A percentile compares a stretch with the other conserved stretches of the same genome.
Conservation (phyloP, 2,888 invertebrate species). For the Hypselothyrea guttata region DNA sequence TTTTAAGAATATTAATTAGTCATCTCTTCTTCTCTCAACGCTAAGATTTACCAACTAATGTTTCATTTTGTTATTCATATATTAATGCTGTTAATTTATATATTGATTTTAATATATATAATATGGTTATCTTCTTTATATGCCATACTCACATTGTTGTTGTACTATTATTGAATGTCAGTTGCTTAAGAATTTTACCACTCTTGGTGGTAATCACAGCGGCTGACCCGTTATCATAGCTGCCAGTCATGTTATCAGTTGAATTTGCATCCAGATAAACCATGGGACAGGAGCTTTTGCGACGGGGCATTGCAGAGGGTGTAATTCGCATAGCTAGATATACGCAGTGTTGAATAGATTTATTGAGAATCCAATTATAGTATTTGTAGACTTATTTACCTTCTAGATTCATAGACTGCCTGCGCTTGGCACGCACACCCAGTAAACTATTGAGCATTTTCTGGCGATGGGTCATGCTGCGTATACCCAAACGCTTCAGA, state of each 20-base stretch:
- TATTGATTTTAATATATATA: too few relatives aligned
- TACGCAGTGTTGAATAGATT: constrained; percentile 9
- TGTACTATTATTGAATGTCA: constrained; percentile 65
- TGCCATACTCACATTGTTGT: constrained; percentile 65
- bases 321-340: constrained; percentile 45
- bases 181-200: constrained; percentile 58
- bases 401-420: constrained; percentile 83
- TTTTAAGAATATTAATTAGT: too few relatives aligned
- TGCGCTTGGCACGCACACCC: constrained; percentile 85
- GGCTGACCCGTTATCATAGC: constrained; percentile 37
- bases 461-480: constrained; percentile 86
- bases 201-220: constrained; percentile 55
- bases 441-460: constrained; percentile 86
- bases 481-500: constrained; percentile 85
- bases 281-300: constrained; percentile 73
- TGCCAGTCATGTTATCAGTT: constrained; percentile 33
- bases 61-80: too few relatives aligned
- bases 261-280: constrained; percentile 51
- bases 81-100: too few relatives aligned
- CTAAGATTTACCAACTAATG: too few relatives aligned
- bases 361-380: neutral
- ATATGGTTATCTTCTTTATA: neutral
- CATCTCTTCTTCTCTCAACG: too few relatives aligned
- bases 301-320: constrained; percentile 44
- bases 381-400: constrained; percentile 40